Base-by-base conservation (phyloP, 2,797 vertebrate genomes). In the Argyrosomus regius region DNA sequence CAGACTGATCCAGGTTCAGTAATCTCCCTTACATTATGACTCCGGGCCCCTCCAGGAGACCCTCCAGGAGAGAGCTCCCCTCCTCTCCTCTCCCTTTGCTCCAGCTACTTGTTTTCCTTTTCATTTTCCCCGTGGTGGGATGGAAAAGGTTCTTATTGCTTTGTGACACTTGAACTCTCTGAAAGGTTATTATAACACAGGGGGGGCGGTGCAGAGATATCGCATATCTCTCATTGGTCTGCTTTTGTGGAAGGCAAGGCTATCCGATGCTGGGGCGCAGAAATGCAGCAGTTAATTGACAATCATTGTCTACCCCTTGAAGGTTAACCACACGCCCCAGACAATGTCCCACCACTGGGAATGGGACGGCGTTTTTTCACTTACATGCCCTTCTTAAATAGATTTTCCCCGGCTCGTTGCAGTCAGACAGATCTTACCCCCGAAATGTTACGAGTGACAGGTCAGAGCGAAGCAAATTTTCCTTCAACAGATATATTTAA, bases 151-250 rank as follows among this genome's bases (percentile, higher is more conserved):
- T 94, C 93, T 95, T 93, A 94, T 94, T 93, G 93, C 93, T 87
- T 86, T 76, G 93, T 94, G 94, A 95, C 95, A 94, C 93, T 94
- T 96, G 94, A 96, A 95, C 94, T 95, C 94, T 87, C 86, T 92
- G 91, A 94, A 94, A 95, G 95, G 95, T 96, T 96, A 94, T 95
- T 95, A 95, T 95, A 96, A 95, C 95, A 95, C 59, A 48, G 53
- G 65, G 53, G 65, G 80, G 84, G 82, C 5, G 81, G 72, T 56
- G 79, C 84, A 39, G 77, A 89, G 91, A 93, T 94, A 92, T 93
- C 88, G 75, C 89, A 87, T 94, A 91, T 92, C 93, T 94, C 89
- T 93, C 89, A 87, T 91, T 90, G 89, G 91, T 88, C 83, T 82
- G 90, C 88, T 93, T 39, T 86, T 83, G 86, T 88, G 80, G 87